Evolutionary conservation across 2,888 invertebrate genomes (phyloP).

Genomic region (Callimorpha dominula): DNA sequence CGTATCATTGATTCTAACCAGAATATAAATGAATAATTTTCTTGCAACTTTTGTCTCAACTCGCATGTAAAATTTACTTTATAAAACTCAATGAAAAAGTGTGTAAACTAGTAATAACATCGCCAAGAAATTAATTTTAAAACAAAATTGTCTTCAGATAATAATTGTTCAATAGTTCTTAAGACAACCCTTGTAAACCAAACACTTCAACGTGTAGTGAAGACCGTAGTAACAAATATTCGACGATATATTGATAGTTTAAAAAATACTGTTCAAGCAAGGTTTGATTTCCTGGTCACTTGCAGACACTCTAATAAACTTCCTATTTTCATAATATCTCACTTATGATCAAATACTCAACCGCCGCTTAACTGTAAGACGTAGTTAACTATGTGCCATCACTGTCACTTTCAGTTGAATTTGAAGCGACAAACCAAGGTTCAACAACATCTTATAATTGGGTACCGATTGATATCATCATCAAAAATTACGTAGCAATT

Average conservation of each 20-base stretch:
- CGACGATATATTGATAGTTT: neutral
- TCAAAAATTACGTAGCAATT: neutral
- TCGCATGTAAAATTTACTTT: too few relatives aligned
- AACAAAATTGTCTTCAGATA: neutral
- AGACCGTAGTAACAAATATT: neutral
- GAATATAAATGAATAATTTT: too few relatives aligned
- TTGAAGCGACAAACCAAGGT: neutral
- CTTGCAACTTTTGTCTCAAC: too few relatives aligned
- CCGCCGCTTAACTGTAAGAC: neutral
- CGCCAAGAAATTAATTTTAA: too few relatives aligned
- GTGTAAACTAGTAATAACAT: too few relatives aligned
- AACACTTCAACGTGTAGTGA: neutral
- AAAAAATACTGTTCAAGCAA: neutral
- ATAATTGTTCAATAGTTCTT: neutral
- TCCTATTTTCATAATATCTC: neutral
- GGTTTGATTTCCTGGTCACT: neutral
- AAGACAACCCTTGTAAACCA: neutral
- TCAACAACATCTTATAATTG: neutral
- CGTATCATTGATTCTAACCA: too few relatives aligned
- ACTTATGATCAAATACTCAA: neutral
- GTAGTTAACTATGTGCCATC: neutral
- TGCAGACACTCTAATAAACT: neutral
- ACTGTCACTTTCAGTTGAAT: neutral
- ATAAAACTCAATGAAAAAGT: too few relatives aligned
- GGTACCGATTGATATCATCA: neutral